Conservation (phyloP, 2,797 vertebrate species). For the Acipenser ruthenus region DNA sequence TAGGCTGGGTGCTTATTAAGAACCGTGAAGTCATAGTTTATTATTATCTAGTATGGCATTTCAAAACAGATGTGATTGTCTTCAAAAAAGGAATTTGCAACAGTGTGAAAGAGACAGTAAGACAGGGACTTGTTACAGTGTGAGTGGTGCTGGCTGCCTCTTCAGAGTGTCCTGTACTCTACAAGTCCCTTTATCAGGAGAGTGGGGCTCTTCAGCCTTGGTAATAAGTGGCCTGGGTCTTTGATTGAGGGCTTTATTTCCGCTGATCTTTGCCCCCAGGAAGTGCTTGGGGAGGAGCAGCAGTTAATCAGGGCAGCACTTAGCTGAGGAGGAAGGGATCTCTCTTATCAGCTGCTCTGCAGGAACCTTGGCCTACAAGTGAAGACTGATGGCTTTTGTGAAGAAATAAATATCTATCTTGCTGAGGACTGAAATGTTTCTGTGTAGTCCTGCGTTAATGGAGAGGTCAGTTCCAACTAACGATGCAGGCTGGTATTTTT, state of each 20-base stretch:
- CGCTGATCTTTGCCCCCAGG: conserved; percentile 62
- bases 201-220: conserved; percentile 30
- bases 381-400: conserved; percentile 40
- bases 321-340: conserved; percentile 27
- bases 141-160: too few species aligned
- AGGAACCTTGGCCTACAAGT: conserved; percentile 36
- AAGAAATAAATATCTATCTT: conserved; percentile 21
- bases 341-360: conserved; percentile 38
- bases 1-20: too few species aligned
- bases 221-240: conserved; percentile 46
- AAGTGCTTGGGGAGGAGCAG: conserved; percentile 54
- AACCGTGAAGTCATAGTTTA: too few species aligned
- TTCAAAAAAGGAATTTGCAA: too few species aligned
- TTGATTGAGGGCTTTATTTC: conserved; percentile 59
- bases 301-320: conserved; percentile 57
- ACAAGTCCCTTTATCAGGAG: conserved; percentile 12
- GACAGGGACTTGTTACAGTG: too few species aligned
- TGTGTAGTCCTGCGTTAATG: not conserved
- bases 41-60: too few species aligned
- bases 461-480: too few species aligned
- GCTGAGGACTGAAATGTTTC: conserved; percentile 19
- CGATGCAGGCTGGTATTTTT: too few species aligned
- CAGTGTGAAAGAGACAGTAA: too few species aligned
- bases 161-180: too few species aligned
- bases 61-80: too few species aligned